These are phyloP conservation scores for Luscinia megarhynchos DNA, from an alignment of 2,797 vertebrate species.

Conservation along the genomic window DNA sequence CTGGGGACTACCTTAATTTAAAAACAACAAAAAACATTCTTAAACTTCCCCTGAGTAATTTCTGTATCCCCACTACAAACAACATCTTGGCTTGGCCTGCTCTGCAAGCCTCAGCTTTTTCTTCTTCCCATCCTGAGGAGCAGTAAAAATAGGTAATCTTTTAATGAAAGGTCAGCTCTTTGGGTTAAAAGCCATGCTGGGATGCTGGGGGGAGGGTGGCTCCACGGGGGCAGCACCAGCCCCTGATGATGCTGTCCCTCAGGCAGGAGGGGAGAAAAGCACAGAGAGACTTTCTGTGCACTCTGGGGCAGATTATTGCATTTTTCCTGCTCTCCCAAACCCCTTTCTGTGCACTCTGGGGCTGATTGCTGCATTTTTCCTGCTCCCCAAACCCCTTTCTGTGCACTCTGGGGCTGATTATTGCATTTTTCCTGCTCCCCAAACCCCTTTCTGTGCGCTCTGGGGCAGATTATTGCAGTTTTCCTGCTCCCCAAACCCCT, in stretches of 20 bases:
- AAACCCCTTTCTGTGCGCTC: too few relatives aligned
- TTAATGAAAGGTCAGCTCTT: conserved; percentile 52
- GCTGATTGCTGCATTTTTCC: too few relatives aligned
- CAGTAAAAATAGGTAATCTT: conserved; percentile 67
- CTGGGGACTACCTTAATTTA: neutral
- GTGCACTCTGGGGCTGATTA: too few relatives aligned
- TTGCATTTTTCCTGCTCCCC: too few relatives aligned
- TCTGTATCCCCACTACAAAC: neutral
- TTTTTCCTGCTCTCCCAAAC: neutral
- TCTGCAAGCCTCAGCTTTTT: neutral
- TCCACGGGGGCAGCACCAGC: neutral
- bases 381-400: too few relatives aligned
- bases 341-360: neutral
- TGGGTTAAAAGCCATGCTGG: conserved; percentile 31
- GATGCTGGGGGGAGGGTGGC: neutral
- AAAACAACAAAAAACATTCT: neutral
- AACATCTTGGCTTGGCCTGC: neutral
- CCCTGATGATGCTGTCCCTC: neutral
- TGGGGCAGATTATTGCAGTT: too few relatives aligned
- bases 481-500: too few relatives aligned
- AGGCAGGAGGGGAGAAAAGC: neutral
- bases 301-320: neutral
- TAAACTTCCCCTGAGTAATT: neutral
- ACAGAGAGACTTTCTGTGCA: neutral
- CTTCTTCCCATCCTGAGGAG: neutral